phyloP scores from a whole-genome alignment of 2,797 vertebrate species.

The Labroides dimidiatus region DNA sequence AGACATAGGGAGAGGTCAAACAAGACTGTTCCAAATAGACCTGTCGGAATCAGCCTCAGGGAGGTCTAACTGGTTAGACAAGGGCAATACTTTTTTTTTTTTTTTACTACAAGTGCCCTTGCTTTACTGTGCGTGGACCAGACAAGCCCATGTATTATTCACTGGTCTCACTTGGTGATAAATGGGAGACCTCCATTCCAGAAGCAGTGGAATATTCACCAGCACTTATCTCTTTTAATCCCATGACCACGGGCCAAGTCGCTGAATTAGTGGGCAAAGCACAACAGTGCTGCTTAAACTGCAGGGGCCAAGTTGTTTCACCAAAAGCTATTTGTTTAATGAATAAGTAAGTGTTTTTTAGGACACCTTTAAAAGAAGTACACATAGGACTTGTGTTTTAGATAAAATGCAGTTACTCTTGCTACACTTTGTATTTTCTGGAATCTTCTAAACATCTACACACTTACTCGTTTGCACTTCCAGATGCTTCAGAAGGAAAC shows the following conservation, averaged over 20 bases:
- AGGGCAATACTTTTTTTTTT: conserved; percentile 73
- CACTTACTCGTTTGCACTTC: conserved; percentile 33
- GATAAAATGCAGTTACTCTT: conserved; percentile 29
- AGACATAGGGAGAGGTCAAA: conserved; percentile 80
- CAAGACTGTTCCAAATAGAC: conserved; percentile 82
- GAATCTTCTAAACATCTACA: conserved; percentile 9
- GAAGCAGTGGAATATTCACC: conserved; percentile 69
- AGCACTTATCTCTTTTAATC: conserved; percentile 77
- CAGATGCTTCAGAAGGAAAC: conserved; percentile 31
- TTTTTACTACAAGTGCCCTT: conserved; percentile 76
- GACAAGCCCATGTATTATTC: conserved; percentile 78
- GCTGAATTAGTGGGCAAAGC: conserved; percentile 57
- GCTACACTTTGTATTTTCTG: conserved; percentile 18
- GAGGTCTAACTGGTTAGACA: conserved; percentile 74
- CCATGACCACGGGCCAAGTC: conserved; percentile 56
- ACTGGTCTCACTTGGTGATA: conserved; percentile 72
- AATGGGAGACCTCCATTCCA: conserved; percentile 59
- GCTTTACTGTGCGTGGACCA: conserved; percentile 69
- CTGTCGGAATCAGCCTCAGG: conserved; percentile 77
- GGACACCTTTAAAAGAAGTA: conserved; percentile 29
- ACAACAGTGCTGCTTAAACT: conserved; percentile 46
- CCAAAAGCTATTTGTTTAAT: conserved; percentile 48
- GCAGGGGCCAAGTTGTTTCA: conserved; percentile 59
- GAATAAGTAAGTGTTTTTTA: conserved; percentile 35
- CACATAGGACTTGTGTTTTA: conserved; percentile 35